These are phyloP conservation scores for Proterorhinus semilunaris DNA, from an alignment of 2,113 vertebrate genomes.

Conservation along the genomic window DNA sequence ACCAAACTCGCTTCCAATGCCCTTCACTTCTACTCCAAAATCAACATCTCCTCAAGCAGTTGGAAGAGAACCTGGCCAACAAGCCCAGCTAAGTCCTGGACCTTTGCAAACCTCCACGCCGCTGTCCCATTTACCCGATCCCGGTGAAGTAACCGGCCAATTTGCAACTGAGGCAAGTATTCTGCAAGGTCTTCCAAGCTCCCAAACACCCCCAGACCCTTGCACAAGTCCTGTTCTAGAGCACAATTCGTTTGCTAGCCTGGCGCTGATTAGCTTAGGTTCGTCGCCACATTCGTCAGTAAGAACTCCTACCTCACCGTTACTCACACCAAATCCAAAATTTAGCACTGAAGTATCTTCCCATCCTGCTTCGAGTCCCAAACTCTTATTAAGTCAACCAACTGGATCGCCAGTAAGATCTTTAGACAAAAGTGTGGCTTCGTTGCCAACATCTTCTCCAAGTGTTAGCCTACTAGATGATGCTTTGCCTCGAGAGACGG, in stretches of 20 bases:
- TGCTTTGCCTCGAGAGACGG: neutral
- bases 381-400: neutral
- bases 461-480: neutral
- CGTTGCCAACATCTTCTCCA: neutral
- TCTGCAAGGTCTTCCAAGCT: neutral
- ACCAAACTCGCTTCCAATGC: constrained; percentile 29
- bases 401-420: constrained; percentile 14
- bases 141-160: constrained; percentile 7
- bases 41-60: neutral
- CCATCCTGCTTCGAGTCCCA: constrained; percentile 19
- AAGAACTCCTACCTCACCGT: constrained; percentile 40
- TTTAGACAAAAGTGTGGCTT: constrained; percentile 10
- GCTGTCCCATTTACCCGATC: constrained; percentile 19
- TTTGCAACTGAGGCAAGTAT: constrained; percentile 11
- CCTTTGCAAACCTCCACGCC: constrained; percentile 63
- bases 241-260: constrained; percentile 8
- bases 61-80: neutral
- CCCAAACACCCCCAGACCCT: constrained; percentile 25
- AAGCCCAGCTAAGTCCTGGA: constrained; percentile 24
- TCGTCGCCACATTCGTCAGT: constrained; percentile 45
- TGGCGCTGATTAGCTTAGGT: constrained; percentile 37
- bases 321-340: constrained; percentile 22
- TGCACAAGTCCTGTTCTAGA: constrained; percentile 33
- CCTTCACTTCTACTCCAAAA: neutral
- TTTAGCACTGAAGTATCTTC: constrained; percentile 8